Evolutionary conservation across 2,113 vertebrate genomes (phyloP).

Genomic region (Chloropsis cyanopogon): DNA sequence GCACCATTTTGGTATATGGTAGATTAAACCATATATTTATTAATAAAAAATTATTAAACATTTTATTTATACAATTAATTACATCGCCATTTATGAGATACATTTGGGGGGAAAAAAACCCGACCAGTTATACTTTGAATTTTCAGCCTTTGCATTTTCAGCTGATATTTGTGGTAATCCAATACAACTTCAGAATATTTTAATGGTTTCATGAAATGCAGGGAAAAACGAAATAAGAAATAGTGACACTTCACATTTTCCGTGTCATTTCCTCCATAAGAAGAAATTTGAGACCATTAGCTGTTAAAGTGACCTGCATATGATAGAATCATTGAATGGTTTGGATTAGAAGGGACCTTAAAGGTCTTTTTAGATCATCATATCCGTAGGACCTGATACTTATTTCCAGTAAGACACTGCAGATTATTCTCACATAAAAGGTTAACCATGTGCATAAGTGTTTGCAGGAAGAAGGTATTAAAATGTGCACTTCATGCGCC

Average conservation of each 20-base stretch:
- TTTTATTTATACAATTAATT: neutral
- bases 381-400: neutral
- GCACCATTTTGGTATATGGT: neutral
- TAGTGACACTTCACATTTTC: neutral
- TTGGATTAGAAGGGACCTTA: neutral
- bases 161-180: neutral
- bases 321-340: neutral
- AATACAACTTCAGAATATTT: neutral
- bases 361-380: neutral
- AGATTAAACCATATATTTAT: neutral
- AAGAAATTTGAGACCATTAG: neutral
- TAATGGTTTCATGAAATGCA: neutral
- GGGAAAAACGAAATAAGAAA: neutral
- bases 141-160: neutral
- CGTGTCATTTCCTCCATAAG: neutral
- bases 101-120: rapidly evolving
- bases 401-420: neutral
- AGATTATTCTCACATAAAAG: conserved; percentile 22
- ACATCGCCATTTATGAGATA: neutral
- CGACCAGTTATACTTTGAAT: neutral
- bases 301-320: neutral
- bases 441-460: conserved; percentile 20
- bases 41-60: neutral
- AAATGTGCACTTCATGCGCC: neutral
- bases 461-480: conserved; percentile 28